Evolutionary conservation across 2,888 invertebrate genomes (phyloP).

Genomic region (Rhagonycha fulva): DNA sequence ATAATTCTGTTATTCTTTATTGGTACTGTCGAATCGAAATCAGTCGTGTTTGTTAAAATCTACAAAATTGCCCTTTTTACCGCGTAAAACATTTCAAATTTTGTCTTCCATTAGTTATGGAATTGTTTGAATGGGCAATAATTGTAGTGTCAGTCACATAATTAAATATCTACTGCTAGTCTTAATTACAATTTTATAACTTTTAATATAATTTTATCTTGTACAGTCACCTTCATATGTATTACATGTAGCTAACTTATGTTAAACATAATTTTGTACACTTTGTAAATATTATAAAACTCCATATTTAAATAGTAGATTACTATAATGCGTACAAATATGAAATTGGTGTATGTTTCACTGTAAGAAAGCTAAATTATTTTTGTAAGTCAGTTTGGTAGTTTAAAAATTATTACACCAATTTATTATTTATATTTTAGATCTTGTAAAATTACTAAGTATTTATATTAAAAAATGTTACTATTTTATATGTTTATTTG

Average conservation of each 20-base stretch:
- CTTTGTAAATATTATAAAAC: background rate
- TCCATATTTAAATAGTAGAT: background rate
- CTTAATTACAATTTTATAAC: background rate
- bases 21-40: background rate
- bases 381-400: background rate
- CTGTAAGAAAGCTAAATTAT: background rate
- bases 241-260: background rate
- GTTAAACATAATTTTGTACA: slow-evolving; percentile 3
- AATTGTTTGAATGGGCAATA: background rate
- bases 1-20: background rate
- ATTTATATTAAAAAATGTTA: background rate
- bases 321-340: background rate
- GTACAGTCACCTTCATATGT: background rate
- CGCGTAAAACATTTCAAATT: background rate
- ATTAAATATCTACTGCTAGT: background rate
- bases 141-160: background rate
- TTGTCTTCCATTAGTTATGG: background rate
- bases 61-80: background rate
- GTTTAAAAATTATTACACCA: background rate
- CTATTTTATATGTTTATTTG: background rate
- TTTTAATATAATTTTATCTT: background rate
- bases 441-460: background rate
- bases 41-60: background rate
- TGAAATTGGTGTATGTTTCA: background rate
- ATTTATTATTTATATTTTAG: background rate